Evolutionary conservation across 2,888 invertebrate species (phyloP), one percentile per base, ranked within the genome.

Genomic region (Notocelia uddmanniana): DNA sequence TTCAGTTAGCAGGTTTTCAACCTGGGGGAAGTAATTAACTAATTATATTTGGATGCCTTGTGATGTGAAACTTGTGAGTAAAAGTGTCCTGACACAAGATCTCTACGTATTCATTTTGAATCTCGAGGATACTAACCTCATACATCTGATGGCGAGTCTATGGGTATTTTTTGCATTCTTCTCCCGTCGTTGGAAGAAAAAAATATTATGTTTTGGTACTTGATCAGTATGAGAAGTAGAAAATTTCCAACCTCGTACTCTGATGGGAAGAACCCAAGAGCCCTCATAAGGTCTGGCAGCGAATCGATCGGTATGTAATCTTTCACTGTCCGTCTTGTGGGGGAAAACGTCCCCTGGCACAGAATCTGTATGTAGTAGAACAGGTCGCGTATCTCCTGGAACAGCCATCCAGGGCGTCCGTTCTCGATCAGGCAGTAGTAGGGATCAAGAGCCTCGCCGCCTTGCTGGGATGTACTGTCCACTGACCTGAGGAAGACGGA

Each of bases 321-420:
- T 19, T 94, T 94, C 50, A 97, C 95, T 5, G 90, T 86, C 76
- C 96, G 89, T 74, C 94, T 94, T 3, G 95, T 93, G 63, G 95
- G 95, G 0, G 95, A 95, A 83, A 96, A 95, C 62, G 96, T 95
- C 5, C 96, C 96, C 82, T 96, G 96, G 78, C 96, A 95, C 77
- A 96, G 85, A 57, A 97, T 95, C 90, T 97, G 97, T 77, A 96
- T 95, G 84, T 96, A 97, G 85, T 96, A 96, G 88, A 97, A 97
- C 74, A 96, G 90, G 82, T 97, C 96, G 77, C 96, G 94, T 82
- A 97, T 95, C 87, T 97, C 96, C 66, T 93, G 92, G 83, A 96
- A 96, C 67, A 97, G 89, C 94, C 95, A 96, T 3, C 97, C 97
- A 0, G 95, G 94, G 10, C 95, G 89, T 0, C 96, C 97, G 64